Evolutionary conservation across 1,140 invertebrate genomes (phyloP).

Genomic region (Anagrus nilaparvatae): DNA sequence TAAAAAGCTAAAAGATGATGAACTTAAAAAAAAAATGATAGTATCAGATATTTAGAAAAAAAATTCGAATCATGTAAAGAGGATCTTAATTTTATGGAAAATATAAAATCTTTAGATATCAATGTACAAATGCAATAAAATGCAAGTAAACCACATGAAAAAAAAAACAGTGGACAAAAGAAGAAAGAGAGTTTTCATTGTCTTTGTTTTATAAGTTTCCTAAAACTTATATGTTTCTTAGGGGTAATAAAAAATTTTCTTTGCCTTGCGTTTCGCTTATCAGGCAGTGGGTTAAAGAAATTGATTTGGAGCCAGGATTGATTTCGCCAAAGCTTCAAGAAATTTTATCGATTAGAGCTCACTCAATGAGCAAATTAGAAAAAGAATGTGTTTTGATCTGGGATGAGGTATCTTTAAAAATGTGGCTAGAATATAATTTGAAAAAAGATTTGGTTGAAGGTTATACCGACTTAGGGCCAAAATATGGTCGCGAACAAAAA

Average conservation of each 20-base stretch:
- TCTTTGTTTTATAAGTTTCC: constrained; percentile 17
- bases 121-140: too few relatives aligned
- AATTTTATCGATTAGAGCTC: constrained; percentile 12
- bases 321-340: not conserved
- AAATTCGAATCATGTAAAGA: too few relatives aligned
- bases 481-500: too few relatives aligned
- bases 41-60: too few relatives aligned
- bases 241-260: constrained; percentile 1
- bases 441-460: constrained; percentile 19
- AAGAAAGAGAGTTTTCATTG: constrained; percentile 18
- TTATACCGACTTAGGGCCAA: constrained; percentile 16
- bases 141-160: constrained; percentile 14
- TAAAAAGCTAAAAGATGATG: too few relatives aligned
- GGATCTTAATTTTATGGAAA: too few relatives aligned
- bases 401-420: constrained; percentile 22
- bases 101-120: too few relatives aligned
- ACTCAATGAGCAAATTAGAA: constrained; percentile 11
- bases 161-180: constrained; percentile 11
- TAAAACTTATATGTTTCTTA: constrained; percentile 15
- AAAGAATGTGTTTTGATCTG: constrained; percentile 20
- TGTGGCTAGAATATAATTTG: constrained; percentile 16
- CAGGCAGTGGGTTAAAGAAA: not conserved
- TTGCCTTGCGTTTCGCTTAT: not conserved
- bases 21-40: too few relatives aligned
- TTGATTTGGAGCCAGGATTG: not conserved